These are phyloP conservation scores for Crenichthys baileyi DNA, from an alignment of 2,797 vertebrate species.

Conservation along the genomic window DNA sequence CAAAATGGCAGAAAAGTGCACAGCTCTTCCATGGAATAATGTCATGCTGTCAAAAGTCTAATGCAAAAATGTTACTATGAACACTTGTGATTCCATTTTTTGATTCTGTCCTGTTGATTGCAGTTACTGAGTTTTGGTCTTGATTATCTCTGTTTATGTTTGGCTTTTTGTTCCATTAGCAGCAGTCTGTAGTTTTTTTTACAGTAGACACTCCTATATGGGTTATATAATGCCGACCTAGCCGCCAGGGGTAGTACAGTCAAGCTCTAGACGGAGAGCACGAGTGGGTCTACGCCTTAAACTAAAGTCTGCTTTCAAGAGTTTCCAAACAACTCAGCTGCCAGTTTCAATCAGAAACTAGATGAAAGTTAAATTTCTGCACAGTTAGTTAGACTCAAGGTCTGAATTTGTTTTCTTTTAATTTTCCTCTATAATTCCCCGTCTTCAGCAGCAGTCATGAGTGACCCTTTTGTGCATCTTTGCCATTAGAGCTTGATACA, in stretches of 20 bases:
- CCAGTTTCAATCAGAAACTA: conserved; percentile 47
- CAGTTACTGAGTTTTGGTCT: conserved; percentile 41
- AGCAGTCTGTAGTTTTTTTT: conserved; percentile 56
- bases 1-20: conserved; percentile 53
- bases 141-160: conserved; percentile 56
- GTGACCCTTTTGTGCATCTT: conserved; percentile 25
- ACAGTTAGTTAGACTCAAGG: conserved; percentile 17
- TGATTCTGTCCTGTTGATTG: conserved; percentile 23
- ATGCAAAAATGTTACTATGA: conserved; percentile 25
- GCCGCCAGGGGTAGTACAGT: conserved; percentile 65
- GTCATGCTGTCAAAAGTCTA: conserved; percentile 53
- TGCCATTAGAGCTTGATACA: conserved; percentile 36
- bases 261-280: conserved; percentile 67
- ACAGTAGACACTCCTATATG: conserved; percentile 63
- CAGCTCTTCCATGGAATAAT: conserved; percentile 57
- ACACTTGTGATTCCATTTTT: conserved; percentile 32
- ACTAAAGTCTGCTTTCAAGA: conserved; percentile 53
- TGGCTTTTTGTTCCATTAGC: conserved; percentile 48
- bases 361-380: conserved; percentile 51
- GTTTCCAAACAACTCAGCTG: conserved; percentile 67
- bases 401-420: conserved; percentile 50
- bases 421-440: conserved; percentile 43
- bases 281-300: conserved; percentile 55
- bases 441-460: conserved; percentile 10
- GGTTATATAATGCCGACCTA: conserved; percentile 72